Conservation (phyloP, 1,140 invertebrate species). For the Listronotus oregonensis region DNA sequence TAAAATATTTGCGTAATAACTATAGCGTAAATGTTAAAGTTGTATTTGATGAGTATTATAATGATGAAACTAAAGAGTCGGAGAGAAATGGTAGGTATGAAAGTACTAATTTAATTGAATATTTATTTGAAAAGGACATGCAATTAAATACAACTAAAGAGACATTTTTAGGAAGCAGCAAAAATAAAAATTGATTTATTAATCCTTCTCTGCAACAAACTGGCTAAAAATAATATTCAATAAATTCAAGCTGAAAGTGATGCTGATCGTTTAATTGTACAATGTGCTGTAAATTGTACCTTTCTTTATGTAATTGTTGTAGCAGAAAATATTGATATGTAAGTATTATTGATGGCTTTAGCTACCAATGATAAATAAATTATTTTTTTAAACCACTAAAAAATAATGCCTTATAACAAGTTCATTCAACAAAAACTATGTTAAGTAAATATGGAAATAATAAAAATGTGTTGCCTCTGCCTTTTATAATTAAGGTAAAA, state of each 20-base stretch:
- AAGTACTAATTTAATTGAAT: conserved; percentile 9
- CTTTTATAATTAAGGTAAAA: no score
- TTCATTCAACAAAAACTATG: no score
- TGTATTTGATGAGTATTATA: conserved; percentile 1
- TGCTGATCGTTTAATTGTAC: conserved; percentile 29
- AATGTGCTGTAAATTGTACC: conserved; percentile 20
- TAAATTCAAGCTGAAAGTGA: conserved; percentile 25
- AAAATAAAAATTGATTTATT: conserved; percentile 30
- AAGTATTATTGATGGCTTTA: conserved; percentile 26
- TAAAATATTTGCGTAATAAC: conserved; percentile 2
- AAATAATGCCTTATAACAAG: conserved; percentile 10
- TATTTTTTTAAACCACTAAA: neutral
- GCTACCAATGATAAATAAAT: conserved; percentile 6
- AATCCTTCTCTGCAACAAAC: conserved; percentile 23
- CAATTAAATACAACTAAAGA: conserved; percentile 22
- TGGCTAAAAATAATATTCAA: conserved; percentile 22
- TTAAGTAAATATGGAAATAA: no score
- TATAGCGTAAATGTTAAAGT: neutral
- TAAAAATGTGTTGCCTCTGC: no score
- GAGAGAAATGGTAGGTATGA: conserved; percentile 5
- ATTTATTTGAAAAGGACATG: conserved; percentile 26
- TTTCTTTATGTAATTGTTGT: conserved; percentile 25
- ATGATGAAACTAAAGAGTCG: conserved; percentile 2
- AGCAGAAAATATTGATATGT: conserved; percentile 27
- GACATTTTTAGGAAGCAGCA: conserved; percentile 22